Evolutionary conservation across 2,113 vertebrate genomes (phyloP).

Genomic region (Pogona vitticeps): DNA sequence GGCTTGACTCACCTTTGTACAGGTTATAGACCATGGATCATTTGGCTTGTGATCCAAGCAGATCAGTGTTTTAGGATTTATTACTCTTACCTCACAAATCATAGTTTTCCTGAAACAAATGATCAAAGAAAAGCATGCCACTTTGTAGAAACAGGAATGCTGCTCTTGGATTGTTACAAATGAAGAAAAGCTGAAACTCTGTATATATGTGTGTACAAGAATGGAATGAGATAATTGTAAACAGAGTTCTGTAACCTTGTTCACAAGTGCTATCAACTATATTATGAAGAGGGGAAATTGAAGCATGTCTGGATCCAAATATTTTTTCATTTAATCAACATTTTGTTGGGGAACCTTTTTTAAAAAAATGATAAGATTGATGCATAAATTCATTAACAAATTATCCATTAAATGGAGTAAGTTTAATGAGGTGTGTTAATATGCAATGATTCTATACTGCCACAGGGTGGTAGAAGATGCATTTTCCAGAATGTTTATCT

Average conservation of each 20-base stretch:
- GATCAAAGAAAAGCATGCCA: neutral
- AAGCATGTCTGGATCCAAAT: neutral
- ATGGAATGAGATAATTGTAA: neutral
- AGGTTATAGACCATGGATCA: no score
- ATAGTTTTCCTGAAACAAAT: neutral
- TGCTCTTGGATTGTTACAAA: neutral
- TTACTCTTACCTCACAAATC: neutral
- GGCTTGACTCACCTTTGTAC: no score
- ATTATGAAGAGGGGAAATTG: neutral
- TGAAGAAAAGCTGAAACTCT: neutral
- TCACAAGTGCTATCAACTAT: neutral
- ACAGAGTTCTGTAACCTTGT: neutral
- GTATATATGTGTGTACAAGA: conserved; percentile 9
- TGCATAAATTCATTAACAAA: conserved; percentile 51
- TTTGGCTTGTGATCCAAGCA: neutral
- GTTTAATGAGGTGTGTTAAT: conserved; percentile 72
- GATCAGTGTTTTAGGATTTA: neutral
- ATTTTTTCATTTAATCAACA: neutral
- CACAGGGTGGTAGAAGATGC: conserved; percentile 81
- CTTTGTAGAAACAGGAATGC: neutral
- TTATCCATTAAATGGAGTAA: conserved; percentile 52
- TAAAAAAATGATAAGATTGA: neutral
- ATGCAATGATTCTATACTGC: conserved; percentile 78
- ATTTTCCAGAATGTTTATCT: conserved; percentile 72
- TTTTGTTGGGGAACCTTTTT: conserved; percentile 3